Percentiles rank a stretch among this genome's conserved stretches.
Evolutionary conservation across 2,113 vertebrate genomes (phyloP).

Genomic region (Carlito syrichta): DNA sequence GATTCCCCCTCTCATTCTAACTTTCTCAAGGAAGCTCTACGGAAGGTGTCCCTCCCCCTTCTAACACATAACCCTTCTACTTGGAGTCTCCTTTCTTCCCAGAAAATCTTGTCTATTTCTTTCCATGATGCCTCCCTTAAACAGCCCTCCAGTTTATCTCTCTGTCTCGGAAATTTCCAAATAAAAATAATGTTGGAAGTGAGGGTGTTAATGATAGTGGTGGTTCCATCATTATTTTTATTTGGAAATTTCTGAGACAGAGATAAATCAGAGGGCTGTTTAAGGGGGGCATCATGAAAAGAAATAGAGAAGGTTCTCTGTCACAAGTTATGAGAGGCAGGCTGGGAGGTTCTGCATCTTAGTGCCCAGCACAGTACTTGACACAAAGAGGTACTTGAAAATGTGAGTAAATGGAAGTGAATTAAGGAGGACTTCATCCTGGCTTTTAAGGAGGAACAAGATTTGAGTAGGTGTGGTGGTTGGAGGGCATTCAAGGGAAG

Average conservation of each 20-base stretch:
- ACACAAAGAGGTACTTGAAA: not conserved
- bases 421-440: not conserved
- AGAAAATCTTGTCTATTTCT: not conserved
- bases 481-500: not conserved
- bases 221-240: not conserved
- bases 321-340: not conserved
- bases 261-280: not conserved
- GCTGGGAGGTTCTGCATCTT: not conserved
- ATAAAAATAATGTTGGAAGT: not conserved
- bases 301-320: not conserved
- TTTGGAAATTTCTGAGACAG: not conserved
- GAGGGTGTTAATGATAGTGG: too few species aligned
- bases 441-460: not conserved
- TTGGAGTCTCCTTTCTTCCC: not conserved
- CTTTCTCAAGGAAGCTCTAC: not conserved
- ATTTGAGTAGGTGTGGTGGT: not conserved
- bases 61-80: not conserved
- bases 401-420: not conserved
- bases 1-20: not conserved
- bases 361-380: not conserved
- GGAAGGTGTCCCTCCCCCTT: not conserved
- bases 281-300: not conserved
- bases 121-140: not conserved
- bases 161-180: not conserved
- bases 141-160: not conserved